Evolutionary conservation across 92 coral and sea anemone species (phyloP).

Genomic region (Epizoanthus rinbou): DNA sequence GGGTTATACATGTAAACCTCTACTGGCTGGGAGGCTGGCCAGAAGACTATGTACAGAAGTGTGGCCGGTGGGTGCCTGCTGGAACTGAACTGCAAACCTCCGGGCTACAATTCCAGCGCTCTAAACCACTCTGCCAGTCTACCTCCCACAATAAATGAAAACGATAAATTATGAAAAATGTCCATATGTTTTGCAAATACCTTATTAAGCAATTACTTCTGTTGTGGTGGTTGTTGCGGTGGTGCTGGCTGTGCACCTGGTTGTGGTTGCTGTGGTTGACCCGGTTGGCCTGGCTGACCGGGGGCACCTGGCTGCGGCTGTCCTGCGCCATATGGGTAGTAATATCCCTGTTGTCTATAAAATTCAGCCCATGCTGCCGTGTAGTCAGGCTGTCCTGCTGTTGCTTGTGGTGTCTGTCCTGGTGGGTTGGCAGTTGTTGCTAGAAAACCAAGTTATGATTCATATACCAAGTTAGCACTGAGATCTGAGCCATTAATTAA

Average conservation of each 20-base stretch:
- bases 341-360: constrained; percentile 89
- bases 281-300: constrained; percentile 52
- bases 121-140: too few relatives aligned
- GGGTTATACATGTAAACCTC: too few relatives aligned
- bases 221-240: constrained; percentile 50
- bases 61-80: too few relatives aligned
- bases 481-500: neutral
- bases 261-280: constrained; percentile 44
- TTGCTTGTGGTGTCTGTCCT: constrained; percentile 34
- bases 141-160: too few relatives aligned
- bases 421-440: constrained; percentile 41
- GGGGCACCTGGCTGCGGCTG: constrained; percentile 70
- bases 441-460: neutral
- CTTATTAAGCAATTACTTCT: neutral
- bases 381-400: constrained; percentile 89
- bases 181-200: too few relatives aligned
- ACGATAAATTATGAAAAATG: too few relatives aligned
- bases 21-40: too few relatives aligned
- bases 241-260: constrained; percentile 39
- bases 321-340: constrained; percentile 79
- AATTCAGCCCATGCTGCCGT: constrained; percentile 97
- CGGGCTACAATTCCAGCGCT: too few relatives aligned
- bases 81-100: too few relatives aligned
- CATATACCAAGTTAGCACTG: neutral
- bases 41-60: too few relatives aligned